These are phyloP conservation scores for Cephus spinipes DNA, from an alignment of 2,888 invertebrate species.

Conservation along the genomic window DNA sequence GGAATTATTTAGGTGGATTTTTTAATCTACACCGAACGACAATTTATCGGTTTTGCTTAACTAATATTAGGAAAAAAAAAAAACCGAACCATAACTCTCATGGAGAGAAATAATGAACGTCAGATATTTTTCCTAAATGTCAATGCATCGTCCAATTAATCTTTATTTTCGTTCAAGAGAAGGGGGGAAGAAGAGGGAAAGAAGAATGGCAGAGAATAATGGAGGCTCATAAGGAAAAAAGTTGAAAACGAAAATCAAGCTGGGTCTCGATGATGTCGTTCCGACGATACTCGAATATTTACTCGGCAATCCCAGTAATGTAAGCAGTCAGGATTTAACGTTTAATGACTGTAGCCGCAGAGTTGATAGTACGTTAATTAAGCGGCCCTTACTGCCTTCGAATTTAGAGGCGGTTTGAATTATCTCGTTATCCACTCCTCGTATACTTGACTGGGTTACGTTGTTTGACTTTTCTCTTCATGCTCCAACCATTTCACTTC, in stretches of 20 bases:
- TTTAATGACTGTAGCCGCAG: constrained; percentile 25
- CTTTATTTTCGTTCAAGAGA: not conserved
- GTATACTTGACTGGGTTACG: not conserved
- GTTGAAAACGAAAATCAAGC: not conserved
- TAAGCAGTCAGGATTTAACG: not conserved
- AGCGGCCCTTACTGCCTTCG: constrained; percentile 22
- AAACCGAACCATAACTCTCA: not conserved
- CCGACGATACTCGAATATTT: constrained; percentile 20
- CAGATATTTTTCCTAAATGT: not conserved
- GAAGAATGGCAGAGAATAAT: not conserved
- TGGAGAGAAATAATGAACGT: not conserved
- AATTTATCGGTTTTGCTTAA: too few species aligned
- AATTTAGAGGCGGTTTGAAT: constrained; percentile 25
- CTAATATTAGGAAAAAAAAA: not conserved
- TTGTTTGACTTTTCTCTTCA: not conserved
- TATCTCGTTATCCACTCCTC: constrained; percentile 18
- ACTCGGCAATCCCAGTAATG: constrained; percentile 14
- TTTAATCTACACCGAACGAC: too few species aligned
- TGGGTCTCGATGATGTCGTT: constrained; percentile 9
- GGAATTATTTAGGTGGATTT: too few species aligned
- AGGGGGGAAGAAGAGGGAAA: not conserved
- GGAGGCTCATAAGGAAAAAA: not conserved
- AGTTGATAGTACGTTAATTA: constrained; percentile 27
- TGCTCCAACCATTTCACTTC: not conserved
- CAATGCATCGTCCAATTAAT: not conserved